These are phyloP conservation scores for Micrasema minimum DNA, from an alignment of 1,140 invertebrate species.

Conservation along the genomic window DNA sequence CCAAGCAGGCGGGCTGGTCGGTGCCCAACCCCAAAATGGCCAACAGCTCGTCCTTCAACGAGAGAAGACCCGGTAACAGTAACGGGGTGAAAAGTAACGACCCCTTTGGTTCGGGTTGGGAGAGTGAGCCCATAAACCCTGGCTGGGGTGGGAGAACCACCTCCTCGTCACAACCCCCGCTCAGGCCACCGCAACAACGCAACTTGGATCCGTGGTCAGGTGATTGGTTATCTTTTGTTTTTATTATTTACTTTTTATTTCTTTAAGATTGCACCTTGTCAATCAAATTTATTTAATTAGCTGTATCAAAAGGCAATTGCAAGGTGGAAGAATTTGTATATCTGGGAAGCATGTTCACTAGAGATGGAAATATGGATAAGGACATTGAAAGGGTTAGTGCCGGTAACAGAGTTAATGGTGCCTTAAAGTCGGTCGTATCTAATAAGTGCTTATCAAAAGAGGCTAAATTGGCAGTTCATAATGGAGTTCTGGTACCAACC, in stretches of 20 bases:
- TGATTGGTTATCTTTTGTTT: conserved; percentile 56
- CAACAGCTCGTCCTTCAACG: conserved; percentile 44
- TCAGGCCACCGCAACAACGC: conserved; percentile 34
- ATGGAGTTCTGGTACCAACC: too few species aligned
- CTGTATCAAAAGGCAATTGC: too few species aligned
- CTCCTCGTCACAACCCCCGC: conserved; percentile 11
- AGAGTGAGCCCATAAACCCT: conserved; percentile 16
- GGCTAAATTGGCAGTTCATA: too few species aligned
- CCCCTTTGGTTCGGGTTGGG: conserved; percentile 47
- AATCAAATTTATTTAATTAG: too few species aligned
- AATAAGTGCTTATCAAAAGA: too few species aligned
- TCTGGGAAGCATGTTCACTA: too few species aligned
- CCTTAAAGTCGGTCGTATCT: too few species aligned
- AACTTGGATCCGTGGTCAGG: conserved; percentile 66
- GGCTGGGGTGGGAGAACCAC: conserved; percentile 31
- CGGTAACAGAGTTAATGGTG: too few species aligned
- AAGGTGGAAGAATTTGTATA: too few species aligned
- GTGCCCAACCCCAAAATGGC: conserved; percentile 42
- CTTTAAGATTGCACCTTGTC: too few species aligned
- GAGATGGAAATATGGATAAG: too few species aligned
- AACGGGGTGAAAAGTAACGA: conserved; percentile 39
- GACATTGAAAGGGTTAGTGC: too few species aligned
- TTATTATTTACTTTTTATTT: conserved; percentile 42
- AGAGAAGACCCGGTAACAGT: conserved; percentile 46
- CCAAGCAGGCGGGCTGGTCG: conserved; percentile 46